A percentile compares a stretch with the other conserved stretches of the same genome.
Conservation (phyloP, 2,797 vertebrate genomes). For the Momotus momota region DNA sequence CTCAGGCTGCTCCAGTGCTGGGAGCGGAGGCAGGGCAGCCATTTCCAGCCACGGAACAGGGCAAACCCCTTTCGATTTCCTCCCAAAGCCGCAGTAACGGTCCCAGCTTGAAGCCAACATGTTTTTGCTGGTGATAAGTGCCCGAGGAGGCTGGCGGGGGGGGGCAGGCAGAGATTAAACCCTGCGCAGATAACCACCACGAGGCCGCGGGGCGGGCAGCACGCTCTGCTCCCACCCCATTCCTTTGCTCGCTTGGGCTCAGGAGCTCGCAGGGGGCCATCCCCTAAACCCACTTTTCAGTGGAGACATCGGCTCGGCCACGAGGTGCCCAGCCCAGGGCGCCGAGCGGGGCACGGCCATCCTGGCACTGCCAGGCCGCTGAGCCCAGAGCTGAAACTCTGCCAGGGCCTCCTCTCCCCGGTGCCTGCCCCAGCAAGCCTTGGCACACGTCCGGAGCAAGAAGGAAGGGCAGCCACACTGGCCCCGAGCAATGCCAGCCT, state of each 20-base stretch:
- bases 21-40: background rate
- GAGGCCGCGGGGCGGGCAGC: background rate
- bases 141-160: background rate
- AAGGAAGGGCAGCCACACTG: background rate
- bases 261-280: background rate
- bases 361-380: background rate
- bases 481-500: constrained; percentile 1
- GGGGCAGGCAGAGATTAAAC: constrained; percentile 47
- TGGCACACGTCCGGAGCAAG: constrained; percentile 33
- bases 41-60: background rate
- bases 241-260: accelerated
- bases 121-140: constrained; percentile 61
- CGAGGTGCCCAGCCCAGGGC: background rate
- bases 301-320: background rate
- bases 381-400: background rate
- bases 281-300: background rate
- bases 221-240: background rate
- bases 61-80: constrained; percentile 35
- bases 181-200: background rate
- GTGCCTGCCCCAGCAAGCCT: constrained; percentile 45
- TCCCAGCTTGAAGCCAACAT: background rate
- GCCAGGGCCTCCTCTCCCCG: constrained; percentile 3
- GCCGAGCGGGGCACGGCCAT: accelerated
- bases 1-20: background rate
- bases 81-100: constrained; percentile 50